Evolutionary conservation across 2,113 vertebrate species (phyloP).

Genomic region (Zosterops japonicus): DNA sequence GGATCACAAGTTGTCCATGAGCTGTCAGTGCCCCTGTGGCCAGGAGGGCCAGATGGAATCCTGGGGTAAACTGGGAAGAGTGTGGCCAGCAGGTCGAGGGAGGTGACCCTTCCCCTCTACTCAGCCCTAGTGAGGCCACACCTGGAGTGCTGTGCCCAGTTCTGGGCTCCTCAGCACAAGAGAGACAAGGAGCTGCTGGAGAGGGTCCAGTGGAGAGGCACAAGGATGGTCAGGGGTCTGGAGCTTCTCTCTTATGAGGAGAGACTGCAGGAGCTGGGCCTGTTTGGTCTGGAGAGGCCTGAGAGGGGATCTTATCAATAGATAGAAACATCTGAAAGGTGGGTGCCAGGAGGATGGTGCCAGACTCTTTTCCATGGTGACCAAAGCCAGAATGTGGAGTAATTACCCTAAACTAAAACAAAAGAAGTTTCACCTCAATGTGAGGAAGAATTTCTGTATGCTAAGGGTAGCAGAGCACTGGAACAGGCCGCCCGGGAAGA

Average conservation of each 20-base stretch:
- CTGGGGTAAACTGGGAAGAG: background rate
- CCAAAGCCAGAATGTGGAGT: background rate
- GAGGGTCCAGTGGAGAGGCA: background rate
- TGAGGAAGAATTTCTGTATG: background rate
- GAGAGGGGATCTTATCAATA: background rate
- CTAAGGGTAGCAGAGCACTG: background rate
- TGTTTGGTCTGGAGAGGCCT: background rate
- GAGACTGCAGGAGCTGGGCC: background rate
- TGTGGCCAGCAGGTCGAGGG: no score
- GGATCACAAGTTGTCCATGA: background rate
- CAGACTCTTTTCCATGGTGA: background rate
- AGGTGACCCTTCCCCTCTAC: background rate
- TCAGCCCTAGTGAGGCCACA: background rate
- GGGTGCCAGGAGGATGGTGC: no score
- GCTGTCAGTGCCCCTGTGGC: background rate
- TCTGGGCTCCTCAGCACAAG: background rate
- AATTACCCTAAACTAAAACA: background rate
- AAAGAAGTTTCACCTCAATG: accelerated
- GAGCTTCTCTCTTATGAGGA: background rate
- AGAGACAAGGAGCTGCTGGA: background rate
- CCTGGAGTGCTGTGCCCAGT: background rate
- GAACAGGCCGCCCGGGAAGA: background rate
- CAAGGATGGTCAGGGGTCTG: background rate
- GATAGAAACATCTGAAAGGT: background rate
- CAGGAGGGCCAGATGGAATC: background rate